These are phyloP conservation scores for Fragum fragum DNA, from an alignment of 2,888 invertebrate genomes.

Conservation along the genomic window DNA sequence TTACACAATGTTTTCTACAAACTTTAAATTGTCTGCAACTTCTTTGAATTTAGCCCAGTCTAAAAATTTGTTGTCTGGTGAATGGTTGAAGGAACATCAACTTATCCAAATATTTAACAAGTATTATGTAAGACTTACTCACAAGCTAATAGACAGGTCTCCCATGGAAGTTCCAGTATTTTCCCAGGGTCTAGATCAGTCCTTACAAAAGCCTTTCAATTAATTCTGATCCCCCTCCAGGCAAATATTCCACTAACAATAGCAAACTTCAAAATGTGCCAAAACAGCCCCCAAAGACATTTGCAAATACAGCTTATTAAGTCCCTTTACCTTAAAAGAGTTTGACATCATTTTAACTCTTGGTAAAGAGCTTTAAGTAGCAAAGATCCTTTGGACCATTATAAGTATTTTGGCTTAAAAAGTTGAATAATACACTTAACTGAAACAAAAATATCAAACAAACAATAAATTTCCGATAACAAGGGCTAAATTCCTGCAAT, in stretches of 20 bases:
- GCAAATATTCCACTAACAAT: constrained; percentile 19
- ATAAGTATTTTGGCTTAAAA: too few species aligned
- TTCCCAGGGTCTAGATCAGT: constrained; percentile 20
- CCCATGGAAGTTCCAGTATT: constrained; percentile 21
- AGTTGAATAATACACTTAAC: too few species aligned
- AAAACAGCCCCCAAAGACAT: constrained; percentile 33
- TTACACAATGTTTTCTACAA: too few species aligned
- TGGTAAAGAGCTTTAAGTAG: too few species aligned
- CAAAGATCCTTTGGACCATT: too few species aligned
- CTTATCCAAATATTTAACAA: not conserved
- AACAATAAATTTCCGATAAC: not conserved
- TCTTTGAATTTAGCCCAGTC: too few species aligned
- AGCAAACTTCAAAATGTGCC: constrained; percentile 33
- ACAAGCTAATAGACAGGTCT: not conserved
- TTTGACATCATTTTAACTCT: not conserved
- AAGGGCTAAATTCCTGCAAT: not conserved
- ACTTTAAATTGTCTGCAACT: too few species aligned
- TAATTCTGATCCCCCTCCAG: not conserved
- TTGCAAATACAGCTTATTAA: constrained; percentile 11
- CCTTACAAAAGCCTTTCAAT: constrained; percentile 13
- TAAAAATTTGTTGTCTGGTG: too few species aligned
- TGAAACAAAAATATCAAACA: too few species aligned
- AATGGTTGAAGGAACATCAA: not conserved
- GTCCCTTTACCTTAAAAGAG: constrained; percentile 3
- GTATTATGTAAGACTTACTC: constrained; percentile 10